Conservation (phyloP, 1,140 invertebrate genomes). For the Aporrectodea caliginosa region DNA sequence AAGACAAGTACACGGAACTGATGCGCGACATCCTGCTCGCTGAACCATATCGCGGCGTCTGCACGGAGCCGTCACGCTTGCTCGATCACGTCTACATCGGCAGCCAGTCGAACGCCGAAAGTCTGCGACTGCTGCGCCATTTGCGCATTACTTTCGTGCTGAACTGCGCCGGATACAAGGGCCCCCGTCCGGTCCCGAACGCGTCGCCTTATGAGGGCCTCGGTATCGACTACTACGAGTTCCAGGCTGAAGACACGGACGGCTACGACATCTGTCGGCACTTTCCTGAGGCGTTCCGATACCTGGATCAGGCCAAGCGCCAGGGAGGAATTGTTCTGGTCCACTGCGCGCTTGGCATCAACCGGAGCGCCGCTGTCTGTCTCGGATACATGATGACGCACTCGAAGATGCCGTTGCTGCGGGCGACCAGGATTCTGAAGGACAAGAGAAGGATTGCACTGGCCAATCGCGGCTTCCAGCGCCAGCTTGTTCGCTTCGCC, state of each 20-base stretch:
- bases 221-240: conserved; percentile 31
- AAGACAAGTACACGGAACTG: conserved; percentile 23
- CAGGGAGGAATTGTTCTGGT: conserved; percentile 27
- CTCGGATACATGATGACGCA: conserved; percentile 29
- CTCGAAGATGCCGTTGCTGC: conserved; percentile 15
- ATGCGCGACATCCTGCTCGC: conserved; percentile 27
- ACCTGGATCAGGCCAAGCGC: conserved; percentile 22
- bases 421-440: conserved; percentile 21
- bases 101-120: conserved; percentile 30
- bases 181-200: conserved; percentile 15
- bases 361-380: conserved; percentile 31
- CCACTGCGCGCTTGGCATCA: conserved; percentile 33
- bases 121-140: conserved; percentile 14
- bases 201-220: conserved; percentile 28
- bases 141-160: conserved; percentile 30
- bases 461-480: conserved; percentile 27
- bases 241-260: conserved; percentile 31
- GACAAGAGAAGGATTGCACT: conserved; percentile 25
- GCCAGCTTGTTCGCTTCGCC: conserved; percentile 27
- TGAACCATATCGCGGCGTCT: conserved; percentile 18
- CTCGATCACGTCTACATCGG: conserved; percentile 29
- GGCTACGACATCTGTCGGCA: conserved; percentile 31
- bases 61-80: conserved; percentile 20
- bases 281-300: conserved; percentile 29
- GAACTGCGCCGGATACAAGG: conserved; percentile 34